Percentiles rank a stretch among this genome's conserved stretches.
Conservation (phyloP, 2,113 vertebrate genomes). For the Marmota monax region DNA sequence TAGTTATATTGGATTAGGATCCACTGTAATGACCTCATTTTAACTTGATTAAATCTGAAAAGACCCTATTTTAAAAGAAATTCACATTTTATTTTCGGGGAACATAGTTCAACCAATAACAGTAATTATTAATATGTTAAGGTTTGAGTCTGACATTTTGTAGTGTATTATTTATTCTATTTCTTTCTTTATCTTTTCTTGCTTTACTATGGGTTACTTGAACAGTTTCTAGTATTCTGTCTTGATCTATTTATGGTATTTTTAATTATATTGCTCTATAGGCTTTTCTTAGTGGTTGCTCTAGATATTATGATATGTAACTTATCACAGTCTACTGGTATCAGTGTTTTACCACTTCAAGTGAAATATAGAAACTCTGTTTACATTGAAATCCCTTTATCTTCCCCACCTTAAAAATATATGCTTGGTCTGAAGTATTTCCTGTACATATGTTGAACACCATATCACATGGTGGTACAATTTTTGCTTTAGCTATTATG, state of each 20-base stretch:
- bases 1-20: not conserved
- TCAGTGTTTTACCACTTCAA: not conserved
- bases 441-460: not conserved
- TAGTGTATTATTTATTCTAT: not conserved
- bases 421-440: constrained; percentile 15
- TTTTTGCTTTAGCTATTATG: constrained; percentile 39
- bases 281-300: not conserved
- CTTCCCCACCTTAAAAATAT: not conserved
- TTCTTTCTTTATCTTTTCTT: not conserved
- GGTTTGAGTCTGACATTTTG: not conserved
- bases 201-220: not conserved
- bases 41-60: not conserved
- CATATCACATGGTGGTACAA: not conserved
- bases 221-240: not conserved
- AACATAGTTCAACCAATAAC: not conserved
- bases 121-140: not conserved
- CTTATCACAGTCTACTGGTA: not conserved
- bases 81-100: not conserved
- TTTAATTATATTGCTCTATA: not conserved
- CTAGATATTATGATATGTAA: not conserved
- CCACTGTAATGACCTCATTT: not conserved
- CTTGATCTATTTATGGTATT: not conserved
- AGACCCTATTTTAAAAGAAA: not conserved
- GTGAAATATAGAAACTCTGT: not conserved
- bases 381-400: not conserved